These are phyloP conservation scores for Escarpia spicata DNA, from an alignment of 2,888 invertebrate species.

Conservation along the genomic window DNA sequence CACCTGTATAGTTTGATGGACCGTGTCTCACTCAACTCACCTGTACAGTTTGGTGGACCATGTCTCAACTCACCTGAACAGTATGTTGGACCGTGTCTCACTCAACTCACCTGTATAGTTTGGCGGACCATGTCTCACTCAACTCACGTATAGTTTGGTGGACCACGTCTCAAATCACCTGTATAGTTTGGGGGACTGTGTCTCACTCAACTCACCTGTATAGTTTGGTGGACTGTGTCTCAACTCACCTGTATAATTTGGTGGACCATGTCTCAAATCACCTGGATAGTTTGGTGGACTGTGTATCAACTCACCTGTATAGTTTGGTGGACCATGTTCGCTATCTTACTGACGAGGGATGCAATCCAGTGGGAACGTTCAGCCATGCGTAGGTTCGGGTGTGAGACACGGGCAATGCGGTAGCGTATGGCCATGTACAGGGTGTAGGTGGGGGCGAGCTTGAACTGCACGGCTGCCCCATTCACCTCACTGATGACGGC, in stretches of 20 bases:
- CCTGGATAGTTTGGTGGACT: too few species aligned
- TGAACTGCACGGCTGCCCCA: slow-evolving; percentile 76
- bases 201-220: too few species aligned
- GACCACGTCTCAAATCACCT: slow-evolving; percentile 69
- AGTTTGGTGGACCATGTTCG: slow-evolving; percentile 78
- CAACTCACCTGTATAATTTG: slow-evolving; percentile 79
- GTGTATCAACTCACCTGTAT: slow-evolving; percentile 74
- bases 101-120: too few species aligned
- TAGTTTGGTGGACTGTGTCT: too few species aligned
- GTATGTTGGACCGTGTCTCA: too few species aligned
- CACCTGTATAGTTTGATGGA: slow-evolving; percentile 85
- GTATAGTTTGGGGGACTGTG: too few species aligned
- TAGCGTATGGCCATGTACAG: slow-evolving; percentile 91
- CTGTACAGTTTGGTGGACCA: slow-evolving; percentile 70
- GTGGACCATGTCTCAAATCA: slow-evolving; percentile 73
- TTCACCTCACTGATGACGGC: slow-evolving; percentile 86
- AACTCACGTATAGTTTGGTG: slow-evolving; percentile 80
- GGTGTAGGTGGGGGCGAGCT: slow-evolving; percentile 95
- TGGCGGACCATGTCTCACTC: too few species aligned
- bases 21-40: slow-evolving; percentile 66
- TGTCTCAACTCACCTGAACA: slow-evolving; percentile 44
- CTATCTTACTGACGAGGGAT: slow-evolving; percentile 32
- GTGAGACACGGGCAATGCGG: slow-evolving; percentile 91
- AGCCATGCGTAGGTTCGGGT: slow-evolving; percentile 75
- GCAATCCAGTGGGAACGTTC: slow-evolving; percentile 75